phyloP scores from a whole-genome alignment of 2,113 vertebrate species.

The Tympanuchus pallidicinctus region DNA sequence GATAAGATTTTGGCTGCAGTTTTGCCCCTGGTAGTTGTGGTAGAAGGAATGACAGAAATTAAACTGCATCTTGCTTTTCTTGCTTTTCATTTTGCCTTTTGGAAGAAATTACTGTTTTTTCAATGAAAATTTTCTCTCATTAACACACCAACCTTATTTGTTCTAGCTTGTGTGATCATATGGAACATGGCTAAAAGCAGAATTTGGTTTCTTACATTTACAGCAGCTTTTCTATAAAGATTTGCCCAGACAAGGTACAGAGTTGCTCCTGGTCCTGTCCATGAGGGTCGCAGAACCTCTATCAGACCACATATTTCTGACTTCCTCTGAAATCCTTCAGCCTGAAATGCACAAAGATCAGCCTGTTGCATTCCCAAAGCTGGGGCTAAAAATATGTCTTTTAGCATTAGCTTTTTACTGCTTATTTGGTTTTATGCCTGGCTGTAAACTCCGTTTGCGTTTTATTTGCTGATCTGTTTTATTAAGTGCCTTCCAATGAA shows the following conservation, averaged over 20 bases:
- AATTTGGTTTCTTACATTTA: not conserved
- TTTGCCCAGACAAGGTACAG: not conserved
- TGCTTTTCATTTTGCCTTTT: not conserved
- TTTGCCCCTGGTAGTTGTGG: not conserved
- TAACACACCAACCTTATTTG: not conserved
- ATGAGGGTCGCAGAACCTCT: not conserved
- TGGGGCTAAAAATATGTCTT: not conserved
- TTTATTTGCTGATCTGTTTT: conserved; percentile 44
- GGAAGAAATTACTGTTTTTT: not conserved
- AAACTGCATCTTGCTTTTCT: not conserved
- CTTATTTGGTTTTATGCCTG: not conserved
- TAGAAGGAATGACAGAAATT: not conserved
- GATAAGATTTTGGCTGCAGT: not conserved
- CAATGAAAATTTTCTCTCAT: not conserved
- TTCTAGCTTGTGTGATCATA: not conserved
- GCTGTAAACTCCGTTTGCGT: not conserved
- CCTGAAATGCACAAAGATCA: not conserved
- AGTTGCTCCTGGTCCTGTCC: not conserved
- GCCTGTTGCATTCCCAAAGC: not conserved
- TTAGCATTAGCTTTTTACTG: not conserved
- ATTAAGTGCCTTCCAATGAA: conserved; percentile 22
- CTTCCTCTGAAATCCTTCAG: not conserved
- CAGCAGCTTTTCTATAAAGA: not conserved
- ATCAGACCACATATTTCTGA: not conserved
- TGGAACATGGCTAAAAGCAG: not conserved